Evolutionary conservation across 2,113 vertebrate genomes (phyloP).

Genomic region (Coptodon bakossiorum): DNA sequence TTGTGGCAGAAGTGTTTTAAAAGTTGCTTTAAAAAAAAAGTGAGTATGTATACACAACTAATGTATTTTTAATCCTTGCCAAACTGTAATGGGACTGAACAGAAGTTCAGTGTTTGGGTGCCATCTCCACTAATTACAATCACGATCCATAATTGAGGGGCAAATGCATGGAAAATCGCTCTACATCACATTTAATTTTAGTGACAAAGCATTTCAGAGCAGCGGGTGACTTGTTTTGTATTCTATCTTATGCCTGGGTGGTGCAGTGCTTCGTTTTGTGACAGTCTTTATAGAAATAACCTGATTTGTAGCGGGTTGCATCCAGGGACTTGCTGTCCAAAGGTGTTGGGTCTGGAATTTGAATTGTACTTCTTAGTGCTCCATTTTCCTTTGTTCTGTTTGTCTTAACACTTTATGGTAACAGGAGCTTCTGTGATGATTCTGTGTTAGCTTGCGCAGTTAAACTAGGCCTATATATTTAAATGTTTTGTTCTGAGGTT

Average conservation of each 20-base stretch:
- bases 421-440: not conserved
- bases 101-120: slow-evolving; percentile 69
- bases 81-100: slow-evolving; percentile 65
- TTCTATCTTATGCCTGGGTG: slow-evolving; percentile 36
- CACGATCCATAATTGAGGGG: slow-evolving; percentile 71
- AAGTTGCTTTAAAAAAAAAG: slow-evolving; percentile 20
- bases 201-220: slow-evolving; percentile 61
- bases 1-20: slow-evolving; percentile 26
- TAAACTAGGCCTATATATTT: not conserved
- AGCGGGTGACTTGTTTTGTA: slow-evolving; percentile 47
- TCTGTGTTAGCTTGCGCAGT: not conserved
- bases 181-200: slow-evolving; percentile 61
- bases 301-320: slow-evolving; percentile 39
- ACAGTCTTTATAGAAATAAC: slow-evolving; percentile 61
- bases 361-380: slow-evolving; percentile 13
- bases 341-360: slow-evolving; percentile 49
- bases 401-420: slow-evolving; percentile 12
- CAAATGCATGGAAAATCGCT: slow-evolving; percentile 59
- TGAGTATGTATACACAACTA: slow-evolving; percentile 39
- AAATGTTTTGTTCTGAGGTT: not conserved
- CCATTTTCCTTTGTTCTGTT: slow-evolving; percentile 37
- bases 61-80: slow-evolving; percentile 62
- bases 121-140: slow-evolving; percentile 64
- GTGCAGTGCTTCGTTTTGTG: slow-evolving; percentile 28
- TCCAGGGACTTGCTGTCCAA: slow-evolving; percentile 63